These are phyloP conservation scores for Chrysodeixis includens DNA, from an alignment of 2,888 invertebrate species.

Conservation along the genomic window DNA sequence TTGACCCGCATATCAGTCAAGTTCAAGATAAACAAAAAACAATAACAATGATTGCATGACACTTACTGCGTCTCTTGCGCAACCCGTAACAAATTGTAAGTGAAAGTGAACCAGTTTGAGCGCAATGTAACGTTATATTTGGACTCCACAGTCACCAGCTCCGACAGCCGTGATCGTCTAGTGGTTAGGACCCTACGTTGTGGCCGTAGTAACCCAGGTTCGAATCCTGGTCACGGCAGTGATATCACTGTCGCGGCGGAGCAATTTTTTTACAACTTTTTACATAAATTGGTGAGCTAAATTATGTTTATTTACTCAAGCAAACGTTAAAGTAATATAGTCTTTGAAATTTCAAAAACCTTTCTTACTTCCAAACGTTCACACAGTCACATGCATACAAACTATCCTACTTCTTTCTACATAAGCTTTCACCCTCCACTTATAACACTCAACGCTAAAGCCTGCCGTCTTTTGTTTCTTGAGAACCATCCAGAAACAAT, in stretches of 20 bases:
- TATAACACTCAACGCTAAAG: not conserved
- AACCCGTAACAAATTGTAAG: conserved; percentile 21
- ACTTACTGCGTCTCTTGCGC: conserved; percentile 26
- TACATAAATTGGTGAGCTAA: not conserved
- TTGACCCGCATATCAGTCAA: not conserved
- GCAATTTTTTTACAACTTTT: not conserved
- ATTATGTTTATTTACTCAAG: not conserved
- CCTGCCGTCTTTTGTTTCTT: conserved; percentile 7
- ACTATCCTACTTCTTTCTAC: not conserved
- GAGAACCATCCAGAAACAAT: conserved; percentile 16
- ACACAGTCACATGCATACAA: not conserved
- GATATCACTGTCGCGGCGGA: conserved; percentile 3
- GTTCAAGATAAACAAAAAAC: not conserved
- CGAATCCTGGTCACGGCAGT: conserved; percentile 52
- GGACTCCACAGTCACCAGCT: conserved; percentile 60
- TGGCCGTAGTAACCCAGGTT: conserved; percentile 94
- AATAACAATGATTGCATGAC: not conserved
- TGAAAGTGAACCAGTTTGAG: conserved; percentile 35
- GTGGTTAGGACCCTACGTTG: conserved; percentile 93
- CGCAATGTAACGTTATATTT: conserved; percentile 4
- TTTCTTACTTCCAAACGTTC: not conserved
- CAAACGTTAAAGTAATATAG: no score
- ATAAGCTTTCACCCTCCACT: not conserved
- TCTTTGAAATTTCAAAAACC: no score
- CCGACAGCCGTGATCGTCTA: conserved; percentile 91